Base-by-base conservation (phyloP, 2,888 invertebrate genomes). In the Lasioglossum villosulum region DNA sequence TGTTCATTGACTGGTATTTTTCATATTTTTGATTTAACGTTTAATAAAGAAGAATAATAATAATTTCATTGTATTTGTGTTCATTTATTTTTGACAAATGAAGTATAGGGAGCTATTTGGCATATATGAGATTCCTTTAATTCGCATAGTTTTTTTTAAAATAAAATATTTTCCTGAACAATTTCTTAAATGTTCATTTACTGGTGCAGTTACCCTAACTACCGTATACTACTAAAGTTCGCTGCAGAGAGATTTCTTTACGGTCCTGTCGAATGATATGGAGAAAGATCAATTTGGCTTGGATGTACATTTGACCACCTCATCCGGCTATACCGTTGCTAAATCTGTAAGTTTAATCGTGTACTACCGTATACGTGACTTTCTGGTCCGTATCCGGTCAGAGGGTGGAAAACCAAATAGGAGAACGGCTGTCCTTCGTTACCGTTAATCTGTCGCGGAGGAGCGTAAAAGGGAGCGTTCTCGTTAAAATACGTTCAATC, bases 401-500 rank as follows among this genome's bases (percentile, higher is more conserved):
- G 27, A 63, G 52, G 84, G 75, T 59, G 83, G 66, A 80, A 72
- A 63, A 27, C 63, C 80, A 85, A 88, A 87, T 75, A 70, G 72
- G 30, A 71, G 83, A 59, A 80, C 56, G 42, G 56, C 30, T 16
- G 80, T 66, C 79, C 27, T 77, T 70, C 77, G 85, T 87, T 84
- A 68, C 82, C 79, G 87, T 89, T 88, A 88, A 89, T 89, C 84
- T 75, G 85, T 84, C 83, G 87, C 78, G 80, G 66, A 63, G 73
- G 52, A 76, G 75, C 85, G 80, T 84, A 88, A 88, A 89, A 79
- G 86, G 82, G 76, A 75, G 80, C 80, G 72, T 83, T 88, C 88
- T 89, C 88, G 88, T 88, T 89, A 89, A 89, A 89, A 89, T 80
- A 71, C 89, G 88, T 88, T 84, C 86, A 78, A 87, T 84, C 84